Evolutionary conservation across 2,797 vertebrate species (phyloP).

Genomic region (Garrulus glandarius): DNA sequence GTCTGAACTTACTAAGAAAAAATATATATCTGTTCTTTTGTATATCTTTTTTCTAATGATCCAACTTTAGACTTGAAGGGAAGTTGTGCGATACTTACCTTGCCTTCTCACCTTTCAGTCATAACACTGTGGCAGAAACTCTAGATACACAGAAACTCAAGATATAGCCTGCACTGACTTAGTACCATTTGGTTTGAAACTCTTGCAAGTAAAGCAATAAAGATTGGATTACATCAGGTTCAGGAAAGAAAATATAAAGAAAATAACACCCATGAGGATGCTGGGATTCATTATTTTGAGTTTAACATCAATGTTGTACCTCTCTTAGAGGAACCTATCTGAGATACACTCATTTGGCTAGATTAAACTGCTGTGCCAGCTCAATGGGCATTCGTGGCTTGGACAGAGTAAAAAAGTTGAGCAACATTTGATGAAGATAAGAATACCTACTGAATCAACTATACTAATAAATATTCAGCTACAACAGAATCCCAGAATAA

Average conservation of each 20-base stretch:
- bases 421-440: not conserved
- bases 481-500: too few species aligned
- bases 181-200: not conserved
- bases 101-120: not conserved
- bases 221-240: not conserved
- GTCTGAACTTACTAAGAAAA: not conserved
- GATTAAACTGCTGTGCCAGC: not conserved
- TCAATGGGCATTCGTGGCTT: not conserved
- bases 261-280: not conserved
- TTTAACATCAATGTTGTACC: not conserved
- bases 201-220: not conserved
- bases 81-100: not conserved
- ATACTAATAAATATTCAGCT: not conserved
- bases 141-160: not conserved
- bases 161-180: accelerated
- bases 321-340: not conserved
- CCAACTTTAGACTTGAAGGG: not conserved
- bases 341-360: not conserved
- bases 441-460: not conserved
- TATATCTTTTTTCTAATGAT: not conserved
- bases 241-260: not conserved
- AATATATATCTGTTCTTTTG: not conserved
- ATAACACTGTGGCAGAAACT: not conserved
- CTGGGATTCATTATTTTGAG: not conserved
- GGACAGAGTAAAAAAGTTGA: not conserved